A percentile compares a stretch with the other conserved stretches of the same genome.
Conservation (phyloP, 2,888 invertebrate species). For the Podabrus alpinus region DNA sequence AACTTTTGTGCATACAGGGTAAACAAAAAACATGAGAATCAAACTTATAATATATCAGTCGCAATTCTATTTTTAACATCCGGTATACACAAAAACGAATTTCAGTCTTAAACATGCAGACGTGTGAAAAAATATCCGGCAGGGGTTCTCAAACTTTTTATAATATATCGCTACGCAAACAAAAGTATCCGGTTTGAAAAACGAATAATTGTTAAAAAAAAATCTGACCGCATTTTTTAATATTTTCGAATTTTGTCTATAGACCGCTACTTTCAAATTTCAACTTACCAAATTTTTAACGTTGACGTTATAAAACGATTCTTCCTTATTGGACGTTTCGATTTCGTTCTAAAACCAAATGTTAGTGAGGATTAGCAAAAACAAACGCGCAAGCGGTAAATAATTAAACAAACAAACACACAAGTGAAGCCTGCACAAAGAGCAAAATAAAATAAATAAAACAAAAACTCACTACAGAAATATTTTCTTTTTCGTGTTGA, state of each 20-base stretch:
- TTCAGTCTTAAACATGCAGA: neutral
- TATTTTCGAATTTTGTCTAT: neutral
- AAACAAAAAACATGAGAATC: neutral
- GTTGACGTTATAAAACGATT: constrained; percentile 63
- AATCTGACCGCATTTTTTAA: neutral
- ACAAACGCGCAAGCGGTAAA: constrained; percentile 35
- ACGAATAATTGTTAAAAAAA: neutral
- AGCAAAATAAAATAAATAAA: constrained; percentile 30
- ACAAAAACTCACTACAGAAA: constrained; percentile 65
- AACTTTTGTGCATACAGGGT: neutral
- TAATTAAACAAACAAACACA: constrained; percentile 48
- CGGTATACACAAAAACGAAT: neutral
- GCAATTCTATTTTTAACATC: constrained; percentile 8
- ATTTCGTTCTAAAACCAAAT: constrained; percentile 28
- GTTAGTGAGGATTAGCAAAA: neutral
- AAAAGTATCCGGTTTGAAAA: neutral
- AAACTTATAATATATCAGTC: neutral
- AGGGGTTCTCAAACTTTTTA: neutral
- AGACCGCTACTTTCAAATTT: neutral
- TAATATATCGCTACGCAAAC: neutral
- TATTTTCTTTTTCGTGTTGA: constrained; percentile 68
- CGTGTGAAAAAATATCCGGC: neutral
- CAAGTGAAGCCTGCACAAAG: constrained; percentile 34
- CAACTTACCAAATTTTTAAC: constrained; percentile 68
- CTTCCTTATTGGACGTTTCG: constrained; percentile 41